phyloP scores from a whole-genome alignment of 2,797 vertebrate genomes.

The Mus spretus region DNA sequence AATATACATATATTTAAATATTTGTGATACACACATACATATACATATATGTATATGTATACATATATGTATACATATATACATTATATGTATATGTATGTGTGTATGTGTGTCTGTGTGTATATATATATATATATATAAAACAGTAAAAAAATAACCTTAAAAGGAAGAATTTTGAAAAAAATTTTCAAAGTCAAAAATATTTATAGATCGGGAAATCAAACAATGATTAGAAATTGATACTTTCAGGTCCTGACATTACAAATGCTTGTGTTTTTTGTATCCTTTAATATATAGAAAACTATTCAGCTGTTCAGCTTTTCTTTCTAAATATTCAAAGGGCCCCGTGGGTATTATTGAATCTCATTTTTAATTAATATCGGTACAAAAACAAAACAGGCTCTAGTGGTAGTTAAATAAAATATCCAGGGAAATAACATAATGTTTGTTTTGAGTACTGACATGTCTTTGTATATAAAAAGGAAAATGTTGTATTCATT shows the following conservation, averaged over 20 bases:
- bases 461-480: background rate
- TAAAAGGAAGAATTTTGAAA: background rate
- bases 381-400: background rate
- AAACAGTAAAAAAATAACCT: background rate
- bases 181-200: background rate
- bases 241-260: background rate
- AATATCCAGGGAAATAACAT: constrained; percentile 49
- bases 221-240: background rate
- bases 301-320: background rate
- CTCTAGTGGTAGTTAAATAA: background rate
- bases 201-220: background rate
- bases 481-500: background rate
- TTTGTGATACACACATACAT: background rate
- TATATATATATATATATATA: too few relatives aligned
- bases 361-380: constrained; percentile 61
- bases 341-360: background rate
- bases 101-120: too few relatives aligned
- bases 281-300: background rate
- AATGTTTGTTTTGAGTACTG: constrained; percentile 18
- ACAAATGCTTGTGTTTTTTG: background rate
- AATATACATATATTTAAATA: background rate
- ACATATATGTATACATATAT: too few relatives aligned
- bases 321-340: background rate
- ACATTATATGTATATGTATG: too few relatives aligned
- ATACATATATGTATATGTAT: too few relatives aligned